These are phyloP conservation scores for Falcaria lacertinaria DNA, from an alignment of 2,888 invertebrate species.

Conservation along the genomic window DNA sequence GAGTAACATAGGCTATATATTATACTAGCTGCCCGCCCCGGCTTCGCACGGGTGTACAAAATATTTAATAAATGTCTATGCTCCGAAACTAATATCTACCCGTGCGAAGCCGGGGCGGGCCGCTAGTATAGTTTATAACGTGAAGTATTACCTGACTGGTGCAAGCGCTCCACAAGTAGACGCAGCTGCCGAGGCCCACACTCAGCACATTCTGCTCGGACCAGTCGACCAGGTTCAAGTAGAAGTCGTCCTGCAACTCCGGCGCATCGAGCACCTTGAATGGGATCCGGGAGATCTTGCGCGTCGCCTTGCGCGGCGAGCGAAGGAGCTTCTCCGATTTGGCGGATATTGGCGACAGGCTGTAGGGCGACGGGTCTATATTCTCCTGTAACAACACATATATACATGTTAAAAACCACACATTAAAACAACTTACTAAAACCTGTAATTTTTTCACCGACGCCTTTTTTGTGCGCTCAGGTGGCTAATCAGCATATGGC, in stretches of 20 bases:
- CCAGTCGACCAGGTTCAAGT: slow-evolving; percentile 99
- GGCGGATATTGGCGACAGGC: slow-evolving; percentile 95
- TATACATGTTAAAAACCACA: neutral
- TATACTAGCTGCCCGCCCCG: too few relatives aligned
- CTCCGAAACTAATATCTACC: too few relatives aligned
- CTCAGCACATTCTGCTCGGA: slow-evolving; percentile 98
- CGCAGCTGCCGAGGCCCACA: slow-evolving; percentile 98
- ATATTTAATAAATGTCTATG: too few relatives aligned
- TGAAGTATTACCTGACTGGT: slow-evolving; percentile 97
- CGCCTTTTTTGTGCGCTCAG: too few relatives aligned
- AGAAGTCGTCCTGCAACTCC: slow-evolving; percentile 99
- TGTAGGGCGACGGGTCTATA: slow-evolving; percentile 92
- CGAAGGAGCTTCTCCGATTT: slow-evolving; percentile 96
- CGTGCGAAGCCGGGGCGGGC: too few relatives aligned
- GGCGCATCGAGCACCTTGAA: slow-evolving; percentile 98
- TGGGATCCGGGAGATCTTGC: slow-evolving; percentile 99
- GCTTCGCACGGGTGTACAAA: too few relatives aligned
- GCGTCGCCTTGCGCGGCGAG: slow-evolving; percentile 97
- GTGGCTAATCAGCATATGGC: too few relatives aligned
- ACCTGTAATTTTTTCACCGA: too few relatives aligned
- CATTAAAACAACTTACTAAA: too few relatives aligned
- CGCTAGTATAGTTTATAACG: too few relatives aligned
- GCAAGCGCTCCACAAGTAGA: slow-evolving; percentile 99
- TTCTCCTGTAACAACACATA: slow-evolving; percentile 81
- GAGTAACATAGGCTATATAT: too few relatives aligned